A percentile compares a stretch with the other conserved stretches of the same genome.
Evolutionary conservation across 2,797 vertebrate genomes (phyloP).

Genomic region (Pseudochromis fuscus): DNA sequence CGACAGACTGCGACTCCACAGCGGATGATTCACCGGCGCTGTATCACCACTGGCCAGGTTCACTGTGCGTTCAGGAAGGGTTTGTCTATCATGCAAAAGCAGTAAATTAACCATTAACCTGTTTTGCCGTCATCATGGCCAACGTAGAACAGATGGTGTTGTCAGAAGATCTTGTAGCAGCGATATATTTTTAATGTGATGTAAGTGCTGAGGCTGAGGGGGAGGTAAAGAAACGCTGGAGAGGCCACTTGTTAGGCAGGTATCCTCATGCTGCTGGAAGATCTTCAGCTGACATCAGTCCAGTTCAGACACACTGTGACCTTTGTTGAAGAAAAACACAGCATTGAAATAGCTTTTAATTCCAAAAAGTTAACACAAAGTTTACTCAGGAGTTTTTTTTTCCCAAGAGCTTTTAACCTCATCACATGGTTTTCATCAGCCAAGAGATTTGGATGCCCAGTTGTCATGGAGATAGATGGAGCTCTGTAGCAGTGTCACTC

Average conservation of each 20-base stretch:
- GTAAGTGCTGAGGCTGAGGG: slow-evolving; percentile 65
- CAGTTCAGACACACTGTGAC: neutral
- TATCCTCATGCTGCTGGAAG: too few species aligned
- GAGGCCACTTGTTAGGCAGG: slow-evolving; percentile 33
- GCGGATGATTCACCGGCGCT: slow-evolving; percentile 64
- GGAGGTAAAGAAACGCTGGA: slow-evolving; percentile 31
- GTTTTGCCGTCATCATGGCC: slow-evolving; percentile 60
- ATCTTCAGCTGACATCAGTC: neutral
- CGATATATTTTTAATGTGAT: slow-evolving; percentile 76
- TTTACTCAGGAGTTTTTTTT: neutral
- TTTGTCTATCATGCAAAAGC: slow-evolving; percentile 51
- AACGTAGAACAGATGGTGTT: slow-evolving; percentile 76
- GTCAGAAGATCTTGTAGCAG: slow-evolving; percentile 73
- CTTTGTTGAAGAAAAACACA: too few species aligned
- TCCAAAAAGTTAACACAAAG: neutral
- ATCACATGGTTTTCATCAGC: too few species aligned
- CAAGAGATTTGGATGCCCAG: neutral
- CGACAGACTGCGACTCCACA: slow-evolving; percentile 53
- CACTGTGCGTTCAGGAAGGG: slow-evolving; percentile 38
- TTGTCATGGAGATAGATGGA: neutral
- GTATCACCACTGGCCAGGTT: slow-evolving; percentile 27
- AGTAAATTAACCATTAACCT: slow-evolving; percentile 73
- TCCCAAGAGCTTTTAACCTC: neutral
- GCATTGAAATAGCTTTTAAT: too few species aligned
- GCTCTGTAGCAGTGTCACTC: neutral